Evolutionary conservation across 2,888 invertebrate species (phyloP).

Genomic region (Magallana nippona): DNA sequence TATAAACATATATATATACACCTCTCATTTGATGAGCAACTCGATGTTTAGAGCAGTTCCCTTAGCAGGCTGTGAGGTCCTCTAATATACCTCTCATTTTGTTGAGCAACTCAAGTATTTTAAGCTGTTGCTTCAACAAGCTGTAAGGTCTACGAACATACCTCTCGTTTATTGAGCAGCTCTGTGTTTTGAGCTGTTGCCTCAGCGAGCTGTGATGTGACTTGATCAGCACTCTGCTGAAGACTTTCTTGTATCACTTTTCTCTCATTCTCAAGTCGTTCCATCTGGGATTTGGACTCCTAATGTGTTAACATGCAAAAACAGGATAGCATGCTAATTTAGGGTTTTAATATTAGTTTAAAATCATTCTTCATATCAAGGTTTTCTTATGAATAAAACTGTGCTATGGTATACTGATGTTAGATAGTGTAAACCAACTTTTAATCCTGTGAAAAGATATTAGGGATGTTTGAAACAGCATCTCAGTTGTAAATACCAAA

Average conservation of each 20-base stretch:
- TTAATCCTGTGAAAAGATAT: too few relatives aligned
- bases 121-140: not conserved
- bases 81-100: slow-evolving; percentile 69
- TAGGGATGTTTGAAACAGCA: too few relatives aligned
- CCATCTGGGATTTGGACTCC: slow-evolving; percentile 68
- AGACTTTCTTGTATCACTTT: slow-evolving; percentile 72
- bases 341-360: not conserved
- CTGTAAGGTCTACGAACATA: slow-evolving; percentile 46
- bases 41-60: not conserved
- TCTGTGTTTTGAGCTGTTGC: slow-evolving; percentile 68
- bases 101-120: slow-evolving; percentile 43
- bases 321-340: slow-evolving; percentile 3
- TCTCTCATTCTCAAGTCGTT: slow-evolving; percentile 71
- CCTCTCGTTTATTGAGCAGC: slow-evolving; percentile 75
- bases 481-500: too few relatives aligned
- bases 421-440: too few relatives aligned
- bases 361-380: not conserved
- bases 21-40: slow-evolving; percentile 69
- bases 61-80: not conserved
- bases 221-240: slow-evolving; percentile 74
- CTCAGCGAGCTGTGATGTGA: slow-evolving; percentile 63
- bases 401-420: too few relatives aligned
- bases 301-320: slow-evolving; percentile 49
- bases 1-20: slow-evolving; percentile 55
- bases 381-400: too few relatives aligned